Base-by-base conservation (phyloP, 2,113 vertebrate species). In the Amphiprion percula region DNA sequence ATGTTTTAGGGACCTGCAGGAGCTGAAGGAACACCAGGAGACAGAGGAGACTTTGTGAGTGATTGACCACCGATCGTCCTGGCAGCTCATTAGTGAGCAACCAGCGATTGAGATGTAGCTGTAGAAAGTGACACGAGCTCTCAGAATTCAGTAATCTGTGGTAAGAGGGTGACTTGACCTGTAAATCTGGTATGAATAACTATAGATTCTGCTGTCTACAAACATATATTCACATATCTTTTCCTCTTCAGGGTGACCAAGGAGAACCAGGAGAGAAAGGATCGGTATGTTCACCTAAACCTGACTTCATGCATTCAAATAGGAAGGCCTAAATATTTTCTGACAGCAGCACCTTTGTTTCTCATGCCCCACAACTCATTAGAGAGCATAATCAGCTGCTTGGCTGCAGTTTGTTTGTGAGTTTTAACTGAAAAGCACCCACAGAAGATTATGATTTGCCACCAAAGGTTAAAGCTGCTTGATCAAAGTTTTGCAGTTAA, bases 41-140 rank as follows among this genome's bases (percentile, higher is more conserved):
- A 93, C 15, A 94, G 87, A 86, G 98, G 98, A 85, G 96, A 97
- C 7, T 67, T 95, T 76, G 98, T 99, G 95, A 96, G 96, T 87
- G 67, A 64, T 14, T 0, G 0, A 56, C 9, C 1, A 11, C 7
- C 7, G 14, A 63, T 44, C 66, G 37, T 37, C 11, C 5, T 8
- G 58, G 9, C 33, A 37, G 33, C 33, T 37, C 33, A 37, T 30
- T 6, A 30, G 30, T 30, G 30, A 30, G 30, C 30, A 30, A 30
- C 30, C 41, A 44, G 41, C 4, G 14, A 44, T 4, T 44, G 30
- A 30, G 2, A 30, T 30, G 30, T 5, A 44, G 11, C 11, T 15
- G 4, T 15, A 4, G 11, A 15, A 12, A 41, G 39, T 41, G 39
- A 10, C 41, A 14, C 15, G 11, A 74, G 49, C 26, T 74, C 17